phyloP scores from a whole-genome alignment of 2,113 vertebrate species.

The Panthera uncia region DNA sequence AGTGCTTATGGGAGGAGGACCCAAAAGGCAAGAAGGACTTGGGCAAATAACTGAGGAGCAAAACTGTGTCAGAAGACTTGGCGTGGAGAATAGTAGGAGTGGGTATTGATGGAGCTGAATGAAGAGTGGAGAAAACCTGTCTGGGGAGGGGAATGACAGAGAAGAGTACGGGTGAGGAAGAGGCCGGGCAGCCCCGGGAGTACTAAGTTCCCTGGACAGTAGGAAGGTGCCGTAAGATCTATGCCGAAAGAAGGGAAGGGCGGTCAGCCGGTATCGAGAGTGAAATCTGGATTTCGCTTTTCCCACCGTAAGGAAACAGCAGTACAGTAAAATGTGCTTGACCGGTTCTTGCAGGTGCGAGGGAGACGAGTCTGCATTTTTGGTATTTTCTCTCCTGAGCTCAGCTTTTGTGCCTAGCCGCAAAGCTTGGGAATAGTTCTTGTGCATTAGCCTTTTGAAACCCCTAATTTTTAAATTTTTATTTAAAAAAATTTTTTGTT shows the following conservation, averaged over 20 bases:
- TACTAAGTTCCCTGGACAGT: not conserved
- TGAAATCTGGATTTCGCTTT: constrained; percentile 42
- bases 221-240: not conserved
- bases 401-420: not conserved
- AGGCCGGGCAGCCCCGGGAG: not conserved
- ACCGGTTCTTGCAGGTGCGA: not conserved
- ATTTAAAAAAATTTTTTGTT: not conserved
- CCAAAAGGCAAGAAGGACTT: not conserved
- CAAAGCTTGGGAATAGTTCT: not conserved
- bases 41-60: not conserved
- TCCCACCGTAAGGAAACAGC: not conserved
- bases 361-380: not conserved
- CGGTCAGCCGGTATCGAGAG: not conserved
- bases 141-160: not conserved
- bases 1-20: not conserved
- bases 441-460: not conserved
- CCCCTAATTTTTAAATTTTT: not conserved
- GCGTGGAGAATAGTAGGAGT: not conserved
- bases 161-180: not conserved
- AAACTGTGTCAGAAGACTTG: not conserved
- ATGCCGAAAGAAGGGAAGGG: not conserved
- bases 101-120: not conserved
- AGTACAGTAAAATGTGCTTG: not conserved
- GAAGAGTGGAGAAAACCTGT: not conserved
- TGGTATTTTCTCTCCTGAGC: not conserved